phyloP scores from a whole-genome alignment of 1,140 invertebrate species.

The Micrasema minimum region DNA sequence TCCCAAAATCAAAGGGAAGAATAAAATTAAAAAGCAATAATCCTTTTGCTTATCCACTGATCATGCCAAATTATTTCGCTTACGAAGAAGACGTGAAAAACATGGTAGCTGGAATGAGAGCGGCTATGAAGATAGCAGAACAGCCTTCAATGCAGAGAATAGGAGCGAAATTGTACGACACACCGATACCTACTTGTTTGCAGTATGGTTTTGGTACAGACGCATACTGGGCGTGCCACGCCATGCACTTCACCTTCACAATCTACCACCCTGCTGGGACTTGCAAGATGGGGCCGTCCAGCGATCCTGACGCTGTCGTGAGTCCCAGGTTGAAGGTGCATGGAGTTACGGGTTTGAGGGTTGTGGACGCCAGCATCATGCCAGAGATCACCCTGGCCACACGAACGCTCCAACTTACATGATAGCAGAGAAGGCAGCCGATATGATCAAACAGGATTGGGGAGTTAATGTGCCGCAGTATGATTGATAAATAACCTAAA shows the following conservation, averaged over 20 bases:
- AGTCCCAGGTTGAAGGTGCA: constrained; percentile 76
- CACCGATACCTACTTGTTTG: constrained; percentile 72
- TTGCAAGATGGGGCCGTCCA: constrained; percentile 83
- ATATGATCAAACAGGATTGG: constrained; percentile 72
- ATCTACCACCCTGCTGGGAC: constrained; percentile 85
- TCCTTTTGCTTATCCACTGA: constrained; percentile 80
- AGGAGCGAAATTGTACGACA: constrained; percentile 70
- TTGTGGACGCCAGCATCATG: constrained; percentile 81
- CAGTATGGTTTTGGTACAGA: constrained; percentile 72
- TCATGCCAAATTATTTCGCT: constrained; percentile 84
- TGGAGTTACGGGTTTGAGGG: constrained; percentile 76
- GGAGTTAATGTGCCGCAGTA: constrained; percentile 46
- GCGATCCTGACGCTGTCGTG: constrained; percentile 76
- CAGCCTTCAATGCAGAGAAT: constrained; percentile 69
- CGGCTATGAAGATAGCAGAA: constrained; percentile 68
- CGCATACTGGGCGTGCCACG: constrained; percentile 79
- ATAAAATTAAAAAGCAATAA: constrained; percentile 75
- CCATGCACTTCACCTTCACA: constrained; percentile 74
- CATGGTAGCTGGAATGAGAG: constrained; percentile 73
- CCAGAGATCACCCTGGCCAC: constrained; percentile 71
- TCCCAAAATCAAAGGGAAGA: constrained; percentile 79
- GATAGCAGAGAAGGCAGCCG: constrained; percentile 71
- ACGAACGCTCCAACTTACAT: constrained; percentile 72
- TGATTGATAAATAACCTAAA: neutral
- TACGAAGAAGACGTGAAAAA: constrained; percentile 72